Evolutionary conservation across 2,113 vertebrate species (phyloP).

Genomic region (Himantopus leucocephalus): DNA sequence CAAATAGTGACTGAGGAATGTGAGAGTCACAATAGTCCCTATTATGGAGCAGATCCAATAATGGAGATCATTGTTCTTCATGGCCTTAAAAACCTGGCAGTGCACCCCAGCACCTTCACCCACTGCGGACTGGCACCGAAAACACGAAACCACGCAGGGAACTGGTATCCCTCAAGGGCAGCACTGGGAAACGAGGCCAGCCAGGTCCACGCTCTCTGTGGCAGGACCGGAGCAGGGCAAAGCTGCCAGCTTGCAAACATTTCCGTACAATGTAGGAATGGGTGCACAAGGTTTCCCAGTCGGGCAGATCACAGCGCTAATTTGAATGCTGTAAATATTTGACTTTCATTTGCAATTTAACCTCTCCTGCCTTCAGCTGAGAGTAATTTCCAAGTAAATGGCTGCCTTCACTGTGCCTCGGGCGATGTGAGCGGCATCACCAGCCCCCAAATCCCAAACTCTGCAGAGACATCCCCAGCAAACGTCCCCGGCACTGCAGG

Average conservation of each 20-base stretch:
- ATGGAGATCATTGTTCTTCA: not conserved
- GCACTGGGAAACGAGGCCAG: not conserved
- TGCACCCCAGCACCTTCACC: not conserved
- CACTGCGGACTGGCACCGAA: not conserved
- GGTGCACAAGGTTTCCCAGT: not conserved
- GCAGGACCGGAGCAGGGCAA: not conserved
- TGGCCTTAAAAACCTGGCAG: not conserved
- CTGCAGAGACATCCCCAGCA: not conserved
- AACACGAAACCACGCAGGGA: not conserved
- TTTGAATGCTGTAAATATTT: conserved; percentile 13
- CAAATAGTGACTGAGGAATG: not conserved
- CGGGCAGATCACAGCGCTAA: rapidly evolving
- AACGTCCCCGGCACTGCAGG: not conserved
- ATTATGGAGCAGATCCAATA: not conserved
- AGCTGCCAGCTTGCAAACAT: not conserved
- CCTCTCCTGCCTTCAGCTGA: not conserved
- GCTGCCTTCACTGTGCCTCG: rapidly evolving
- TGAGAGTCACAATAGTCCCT: not conserved
- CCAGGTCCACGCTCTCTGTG: rapidly evolving
- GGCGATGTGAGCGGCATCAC: not conserved
- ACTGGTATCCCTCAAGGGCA: not conserved
- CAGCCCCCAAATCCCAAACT: not conserved
- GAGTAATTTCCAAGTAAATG: not conserved
- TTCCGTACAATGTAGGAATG: not conserved
- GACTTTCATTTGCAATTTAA: not conserved